These are phyloP conservation scores for Geodia barretti DNA, from an alignment of 37 sponge, comb jelly and placozoan genomes.

Conservation along the genomic window DNA sequence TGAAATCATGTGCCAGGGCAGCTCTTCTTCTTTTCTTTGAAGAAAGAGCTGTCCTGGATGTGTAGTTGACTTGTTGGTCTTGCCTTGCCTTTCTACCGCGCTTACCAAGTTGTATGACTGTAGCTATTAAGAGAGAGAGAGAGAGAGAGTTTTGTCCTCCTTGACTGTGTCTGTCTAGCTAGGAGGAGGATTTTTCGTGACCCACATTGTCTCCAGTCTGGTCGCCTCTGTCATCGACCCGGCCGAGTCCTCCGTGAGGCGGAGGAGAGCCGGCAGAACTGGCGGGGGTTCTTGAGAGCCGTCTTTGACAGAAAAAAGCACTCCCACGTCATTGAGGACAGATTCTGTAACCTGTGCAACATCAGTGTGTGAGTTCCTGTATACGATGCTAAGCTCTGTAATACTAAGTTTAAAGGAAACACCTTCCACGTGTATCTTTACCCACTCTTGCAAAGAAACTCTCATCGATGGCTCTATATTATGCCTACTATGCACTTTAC, in stretches of 20 bases:
- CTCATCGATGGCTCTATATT: neutral
- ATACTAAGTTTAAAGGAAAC: neutral
- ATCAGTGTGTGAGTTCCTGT: conserved; percentile 69
- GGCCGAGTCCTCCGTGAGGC: conserved; percentile 57
- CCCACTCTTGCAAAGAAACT: too few relatives aligned
- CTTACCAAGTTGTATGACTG: too few relatives aligned
- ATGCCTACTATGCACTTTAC: too few relatives aligned
- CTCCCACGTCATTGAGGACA: conserved; percentile 84
- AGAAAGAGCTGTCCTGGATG: too few relatives aligned
- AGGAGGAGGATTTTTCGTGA: conserved; percentile 43
- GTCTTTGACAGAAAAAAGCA: conserved; percentile 71
- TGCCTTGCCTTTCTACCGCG: too few relatives aligned
- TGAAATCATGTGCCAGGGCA: too few relatives aligned
- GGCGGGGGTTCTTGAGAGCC: conserved; percentile 5
- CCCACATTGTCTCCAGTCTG: conserved; percentile 37
- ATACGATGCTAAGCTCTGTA: neutral
- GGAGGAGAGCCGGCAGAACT: neutral
- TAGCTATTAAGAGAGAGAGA: too few relatives aligned
- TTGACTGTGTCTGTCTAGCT: conserved; percentile 28
- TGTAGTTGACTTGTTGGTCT: too few relatives aligned
- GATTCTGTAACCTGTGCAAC: conserved; percentile 77
- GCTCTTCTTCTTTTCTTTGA: too few relatives aligned
- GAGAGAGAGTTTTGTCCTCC: too few relatives aligned
- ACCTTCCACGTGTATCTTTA: neutral
- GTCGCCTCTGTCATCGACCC: conserved; percentile 80